Evolutionary conservation across 2,113 vertebrate species (phyloP), one percentile per base, ranked within the genome.

Genomic region (Hystrix brachyura): DNA sequence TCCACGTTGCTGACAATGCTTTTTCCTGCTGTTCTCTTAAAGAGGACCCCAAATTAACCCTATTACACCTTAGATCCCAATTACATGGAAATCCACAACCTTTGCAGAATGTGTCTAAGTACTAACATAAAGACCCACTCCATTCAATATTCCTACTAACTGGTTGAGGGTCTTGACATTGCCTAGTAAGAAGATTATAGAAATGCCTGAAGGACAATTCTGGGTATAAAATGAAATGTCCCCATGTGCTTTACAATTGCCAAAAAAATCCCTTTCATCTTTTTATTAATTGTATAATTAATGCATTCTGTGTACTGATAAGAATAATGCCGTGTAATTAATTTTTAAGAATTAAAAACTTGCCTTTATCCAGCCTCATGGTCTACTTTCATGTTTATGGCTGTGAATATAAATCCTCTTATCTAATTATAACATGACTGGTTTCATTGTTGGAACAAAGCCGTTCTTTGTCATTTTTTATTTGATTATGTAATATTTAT

Each of bases 241-340:
- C 97, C 96, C 97, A 95, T 93, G 98, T 96, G 98, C 98, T 98
- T 98, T 98, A 95, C 97, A 98, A 97, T 97, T 96, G 92, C 59
- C 86, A 79, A 91, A 91, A 90, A 95, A 74, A 67, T 95, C 74
- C 95, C 94, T 98, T 98, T 98, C 98, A 98, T 98, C 98, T 97
- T 98, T 97, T 98, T 99, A 98, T 98, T 99, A 99, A 99, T 99
- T 99, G 98, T 98, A 98, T 99, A 99, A 99, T 99, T 98, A 99
- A 99, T 99, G 98, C 98, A 98, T 99, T 98, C 98, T 98, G 98
- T 99, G 98, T 99, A 98, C 98, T 95, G 99, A 99, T 99, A 99
- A 99, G 98, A 98, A 98, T 99, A 99, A 99, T 99, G 98, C 98
- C 98, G 98, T 99, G 98, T 99, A 99, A 99, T 99, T 99, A 99